Conservation (phyloP, 2,888 invertebrate genomes). For the Drosophila melanosoma region DNA sequence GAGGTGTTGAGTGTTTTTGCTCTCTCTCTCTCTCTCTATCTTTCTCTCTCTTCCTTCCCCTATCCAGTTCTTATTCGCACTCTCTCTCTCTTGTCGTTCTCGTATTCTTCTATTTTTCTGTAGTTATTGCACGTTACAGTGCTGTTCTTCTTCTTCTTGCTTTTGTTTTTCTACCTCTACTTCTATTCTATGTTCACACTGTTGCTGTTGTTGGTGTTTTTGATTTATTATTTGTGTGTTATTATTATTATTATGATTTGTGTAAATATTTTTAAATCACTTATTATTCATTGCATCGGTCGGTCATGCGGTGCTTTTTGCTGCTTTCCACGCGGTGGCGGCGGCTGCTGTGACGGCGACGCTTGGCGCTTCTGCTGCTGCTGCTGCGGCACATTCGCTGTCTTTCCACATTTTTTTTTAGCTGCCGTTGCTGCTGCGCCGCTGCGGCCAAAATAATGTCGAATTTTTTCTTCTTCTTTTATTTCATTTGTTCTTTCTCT, state of each 20-base stretch:
- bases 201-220: conserved; percentile 29
- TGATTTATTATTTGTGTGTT: conserved; percentile 16
- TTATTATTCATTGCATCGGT: conserved; percentile 55
- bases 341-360: conserved; percentile 60
- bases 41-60: conserved; percentile 2
- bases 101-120: conserved; percentile 8
- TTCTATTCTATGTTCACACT: conserved; percentile 47
- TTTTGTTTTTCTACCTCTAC: conserved; percentile 28
- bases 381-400: conserved; percentile 54
- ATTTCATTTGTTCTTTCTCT: conserved; percentile 12
- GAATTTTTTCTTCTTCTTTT: conserved; percentile 15
- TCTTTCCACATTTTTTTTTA: conserved; percentile 43
- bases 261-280: conserved; percentile 21
- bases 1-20: conserved; percentile 8
- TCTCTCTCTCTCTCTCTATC: conserved; percentile 1
- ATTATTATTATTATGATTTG: conserved; percentile 13
- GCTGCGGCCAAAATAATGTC: conserved; percentile 21
- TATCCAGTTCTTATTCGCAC: background rate
- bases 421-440: conserved; percentile 21
- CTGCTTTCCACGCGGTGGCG: conserved; percentile 63
- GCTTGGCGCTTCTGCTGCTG: conserved; percentile 45
- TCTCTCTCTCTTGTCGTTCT: conserved; percentile 6
- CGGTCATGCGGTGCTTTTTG: conserved; percentile 57
- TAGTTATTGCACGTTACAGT: conserved; percentile 34
- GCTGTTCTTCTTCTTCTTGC: conserved; percentile 16